Evolutionary conservation across 2,888 invertebrate species (phyloP).

Genomic region (Chironomus tentans): DNA sequence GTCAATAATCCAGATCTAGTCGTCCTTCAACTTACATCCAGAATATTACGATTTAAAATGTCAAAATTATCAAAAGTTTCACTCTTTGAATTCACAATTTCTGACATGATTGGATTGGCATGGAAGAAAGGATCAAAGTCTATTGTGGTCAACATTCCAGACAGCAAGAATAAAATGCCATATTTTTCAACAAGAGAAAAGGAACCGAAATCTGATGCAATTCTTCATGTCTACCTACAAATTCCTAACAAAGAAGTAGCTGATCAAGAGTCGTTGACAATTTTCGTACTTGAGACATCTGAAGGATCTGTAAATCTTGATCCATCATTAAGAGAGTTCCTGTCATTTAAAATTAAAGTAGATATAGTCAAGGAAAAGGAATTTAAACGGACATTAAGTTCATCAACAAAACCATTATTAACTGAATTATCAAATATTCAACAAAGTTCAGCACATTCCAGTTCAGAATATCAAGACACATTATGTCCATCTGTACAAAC

Average conservation of each 20-base stretch:
- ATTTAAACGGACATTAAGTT: conserved; percentile 26
- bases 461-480: conserved; percentile 38
- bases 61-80: not conserved
- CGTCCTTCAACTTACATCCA: conserved; percentile 4
- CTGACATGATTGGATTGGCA: not conserved
- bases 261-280: conserved; percentile 31
- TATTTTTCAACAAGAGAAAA: conserved; percentile 2
- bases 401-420: conserved; percentile 33
- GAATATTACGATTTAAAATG: not conserved
- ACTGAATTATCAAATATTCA: conserved; percentile 34
- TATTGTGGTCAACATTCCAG: not conserved
- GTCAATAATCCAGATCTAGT: not conserved
- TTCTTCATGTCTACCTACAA: conserved; percentile 22
- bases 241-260: conserved; percentile 35
- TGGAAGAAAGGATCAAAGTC: conserved; percentile 19
- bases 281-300: conserved; percentile 45
- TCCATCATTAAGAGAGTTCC: conserved; percentile 55
- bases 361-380: not conserved
- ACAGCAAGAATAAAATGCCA: not conserved
- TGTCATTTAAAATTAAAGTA: conserved; percentile 45
- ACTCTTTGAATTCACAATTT: not conserved
- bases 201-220: conserved; percentile 19
- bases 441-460: conserved; percentile 40
- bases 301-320: conserved; percentile 50
- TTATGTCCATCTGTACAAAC: conserved; percentile 3